phyloP scores from a whole-genome alignment of 2,888 invertebrate genomes.

The Cosmopolites sordidus region DNA sequence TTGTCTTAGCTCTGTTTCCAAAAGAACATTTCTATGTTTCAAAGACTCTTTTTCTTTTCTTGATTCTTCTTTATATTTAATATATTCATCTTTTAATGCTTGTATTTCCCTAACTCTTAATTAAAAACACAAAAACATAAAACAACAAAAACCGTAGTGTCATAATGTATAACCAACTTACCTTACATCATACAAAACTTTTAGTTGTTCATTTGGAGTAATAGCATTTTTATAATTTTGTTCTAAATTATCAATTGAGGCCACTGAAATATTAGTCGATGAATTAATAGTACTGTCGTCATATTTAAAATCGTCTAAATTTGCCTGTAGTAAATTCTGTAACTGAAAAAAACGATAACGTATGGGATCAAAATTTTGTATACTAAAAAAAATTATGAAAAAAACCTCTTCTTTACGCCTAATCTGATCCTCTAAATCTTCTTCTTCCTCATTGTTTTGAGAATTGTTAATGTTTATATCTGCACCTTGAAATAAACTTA shows the following conservation, averaged over 20 bases:
- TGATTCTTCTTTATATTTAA: conserved; percentile 31
- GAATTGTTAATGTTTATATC: conserved; percentile 62
- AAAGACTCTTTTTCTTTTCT: conserved; percentile 32
- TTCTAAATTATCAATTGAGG: conserved; percentile 33
- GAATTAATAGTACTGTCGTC: conserved; percentile 52
- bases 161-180: conserved; percentile 6
- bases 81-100: conserved; percentile 33
- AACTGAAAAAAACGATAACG: conserved; percentile 52
- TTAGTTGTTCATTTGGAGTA: conserved; percentile 43
- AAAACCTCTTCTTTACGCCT: conserved; percentile 64
- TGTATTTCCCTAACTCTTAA: conserved; percentile 42
- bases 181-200: conserved; percentile 46
- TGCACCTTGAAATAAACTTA: conserved; percentile 67
- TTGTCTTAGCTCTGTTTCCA: conserved; percentile 38
- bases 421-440: conserved; percentile 59
- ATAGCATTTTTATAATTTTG: conserved; percentile 34
- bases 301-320: conserved; percentile 64
- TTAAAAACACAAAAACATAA: too few relatives aligned
- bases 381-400: conserved; percentile 14
- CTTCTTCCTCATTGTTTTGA: conserved; percentile 63
- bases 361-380: background rate
- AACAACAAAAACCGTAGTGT: too few relatives aligned
- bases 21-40: conserved; percentile 34
- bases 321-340: conserved; percentile 59
- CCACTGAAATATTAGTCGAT: conserved; percentile 35